Percentiles rank a stretch among this genome's conserved stretches.
These are phyloP conservation scores for Aphidius colemani DNA, from an alignment of 2,888 invertebrate species.

Conservation along the genomic window DNA sequence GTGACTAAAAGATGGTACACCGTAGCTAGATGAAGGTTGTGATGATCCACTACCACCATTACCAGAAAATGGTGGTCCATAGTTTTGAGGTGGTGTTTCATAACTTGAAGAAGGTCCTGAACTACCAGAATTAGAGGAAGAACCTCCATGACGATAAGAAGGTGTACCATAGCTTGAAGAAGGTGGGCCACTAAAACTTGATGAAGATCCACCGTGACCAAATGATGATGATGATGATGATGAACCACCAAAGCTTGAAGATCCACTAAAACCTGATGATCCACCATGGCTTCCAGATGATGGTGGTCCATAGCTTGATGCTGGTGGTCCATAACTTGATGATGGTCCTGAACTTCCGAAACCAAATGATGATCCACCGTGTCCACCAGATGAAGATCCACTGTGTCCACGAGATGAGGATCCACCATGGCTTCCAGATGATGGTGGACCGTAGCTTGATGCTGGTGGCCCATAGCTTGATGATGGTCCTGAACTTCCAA, in stretches of 20 bases:
- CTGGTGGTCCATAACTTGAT: conserved; percentile 20
- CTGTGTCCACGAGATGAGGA: conserved; percentile 23
- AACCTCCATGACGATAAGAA: not conserved
- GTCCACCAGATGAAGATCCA: conserved; percentile 24
- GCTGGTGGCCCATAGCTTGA: conserved; percentile 20
- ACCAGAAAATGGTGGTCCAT: conserved; percentile 3
- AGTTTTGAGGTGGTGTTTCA: not conserved
- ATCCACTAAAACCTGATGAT: conserved; percentile 25
- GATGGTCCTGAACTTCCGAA: conserved; percentile 13
- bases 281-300: conserved; percentile 28
- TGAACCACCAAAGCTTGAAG: conserved; percentile 25
- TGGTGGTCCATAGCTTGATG: conserved; percentile 27
- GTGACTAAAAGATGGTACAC: not conserved
- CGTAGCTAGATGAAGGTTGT: not conserved
- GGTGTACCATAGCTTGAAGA: conserved; percentile 16
- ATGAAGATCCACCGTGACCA: not conserved
- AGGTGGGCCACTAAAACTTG: conserved; percentile 1
- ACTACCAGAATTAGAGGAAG: no score
- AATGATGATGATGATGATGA: conserved; percentile 18
- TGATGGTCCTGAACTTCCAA: conserved; percentile 20
- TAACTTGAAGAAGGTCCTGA: no score
- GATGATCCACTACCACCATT: no score
- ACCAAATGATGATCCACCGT: conserved; percentile 28
- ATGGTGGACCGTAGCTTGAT: conserved; percentile 26
- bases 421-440: conserved; percentile 6